A percentile compares a stretch with the other conserved stretches of the same genome.
Evolutionary conservation across 2,113 vertebrate species (phyloP).

Genomic region (Pelusios castaneus): DNA sequence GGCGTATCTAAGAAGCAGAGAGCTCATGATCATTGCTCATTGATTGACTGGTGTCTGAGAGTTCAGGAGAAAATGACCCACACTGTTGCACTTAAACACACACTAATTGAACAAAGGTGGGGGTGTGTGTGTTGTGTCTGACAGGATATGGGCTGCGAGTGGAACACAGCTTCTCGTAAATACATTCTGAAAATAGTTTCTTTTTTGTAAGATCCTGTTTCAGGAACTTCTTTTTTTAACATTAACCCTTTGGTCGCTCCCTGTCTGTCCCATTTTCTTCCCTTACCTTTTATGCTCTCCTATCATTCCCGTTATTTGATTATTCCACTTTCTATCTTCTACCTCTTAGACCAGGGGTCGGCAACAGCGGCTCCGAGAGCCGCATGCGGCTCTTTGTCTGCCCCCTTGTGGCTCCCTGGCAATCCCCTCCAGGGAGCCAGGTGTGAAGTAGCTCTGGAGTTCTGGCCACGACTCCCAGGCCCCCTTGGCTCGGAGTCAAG

Average conservation of each 20-base stretch:
- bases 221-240: background rate
- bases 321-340: background rate
- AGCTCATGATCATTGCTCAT: background rate
- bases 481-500: no score
- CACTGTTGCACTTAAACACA: background rate
- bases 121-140: accelerated
- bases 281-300: background rate
- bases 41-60: background rate
- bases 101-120: background rate
- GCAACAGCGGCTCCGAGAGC: no score
- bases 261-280: background rate
- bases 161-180: background rate
- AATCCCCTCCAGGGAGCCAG: no score
- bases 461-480: no score
- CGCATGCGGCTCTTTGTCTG: no score
- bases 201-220: background rate
- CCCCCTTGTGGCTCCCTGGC: no score
- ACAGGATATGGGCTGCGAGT: background rate
- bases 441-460: no score
- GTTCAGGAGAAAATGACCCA: background rate
- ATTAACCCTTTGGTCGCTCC: background rate
- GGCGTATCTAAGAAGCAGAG: background rate
- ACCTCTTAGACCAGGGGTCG: no score
- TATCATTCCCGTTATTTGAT: background rate
- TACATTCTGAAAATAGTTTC: background rate